phyloP scores from a whole-genome alignment of 1,140 invertebrate species.

The Drosophila lacertosa region DNA sequence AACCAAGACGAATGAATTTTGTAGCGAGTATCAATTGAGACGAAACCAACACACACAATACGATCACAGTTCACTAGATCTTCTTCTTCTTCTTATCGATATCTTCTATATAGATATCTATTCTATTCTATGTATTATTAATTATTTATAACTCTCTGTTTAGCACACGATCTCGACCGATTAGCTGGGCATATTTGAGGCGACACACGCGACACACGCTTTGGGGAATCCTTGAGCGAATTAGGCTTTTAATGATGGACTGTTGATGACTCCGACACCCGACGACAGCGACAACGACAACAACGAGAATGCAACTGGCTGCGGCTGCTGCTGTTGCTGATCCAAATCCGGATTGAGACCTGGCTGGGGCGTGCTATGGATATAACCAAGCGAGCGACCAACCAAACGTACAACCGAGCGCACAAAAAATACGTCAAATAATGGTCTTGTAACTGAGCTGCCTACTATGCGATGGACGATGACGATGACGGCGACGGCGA shows the following conservation, averaged over 20 bases:
- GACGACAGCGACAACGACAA: constrained; percentile 47
- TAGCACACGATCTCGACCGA: not conserved
- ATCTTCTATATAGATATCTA: constrained; percentile 6
- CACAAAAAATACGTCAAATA: constrained; percentile 79
- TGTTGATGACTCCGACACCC: constrained; percentile 67
- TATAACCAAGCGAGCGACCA: constrained; percentile 56
- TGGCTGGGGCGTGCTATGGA: constrained; percentile 65
- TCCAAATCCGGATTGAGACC: constrained; percentile 59
- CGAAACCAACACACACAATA: constrained; percentile 15
- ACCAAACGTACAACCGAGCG: constrained; percentile 70
- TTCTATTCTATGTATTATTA: constrained; percentile 3
- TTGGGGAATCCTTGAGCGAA: constrained; percentile 38
- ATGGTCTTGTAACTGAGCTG: constrained; percentile 82
- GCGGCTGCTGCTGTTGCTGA: constrained; percentile 39
- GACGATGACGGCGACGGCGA: constrained; percentile 30
- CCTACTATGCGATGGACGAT: constrained; percentile 69
- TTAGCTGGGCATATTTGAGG: constrained; percentile 14
- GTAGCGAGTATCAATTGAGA: constrained; percentile 13
- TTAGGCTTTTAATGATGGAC: constrained; percentile 64
- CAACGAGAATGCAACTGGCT: constrained; percentile 34
- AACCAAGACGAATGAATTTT: constrained; percentile 74
- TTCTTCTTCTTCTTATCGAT: constrained; percentile 20
- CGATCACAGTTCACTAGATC: no score
- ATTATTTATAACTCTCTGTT: not conserved
- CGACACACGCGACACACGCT: constrained; percentile 18